Evolutionary conservation across 2,113 vertebrate genomes (phyloP).

Genomic region (Crocuta crocuta): DNA sequence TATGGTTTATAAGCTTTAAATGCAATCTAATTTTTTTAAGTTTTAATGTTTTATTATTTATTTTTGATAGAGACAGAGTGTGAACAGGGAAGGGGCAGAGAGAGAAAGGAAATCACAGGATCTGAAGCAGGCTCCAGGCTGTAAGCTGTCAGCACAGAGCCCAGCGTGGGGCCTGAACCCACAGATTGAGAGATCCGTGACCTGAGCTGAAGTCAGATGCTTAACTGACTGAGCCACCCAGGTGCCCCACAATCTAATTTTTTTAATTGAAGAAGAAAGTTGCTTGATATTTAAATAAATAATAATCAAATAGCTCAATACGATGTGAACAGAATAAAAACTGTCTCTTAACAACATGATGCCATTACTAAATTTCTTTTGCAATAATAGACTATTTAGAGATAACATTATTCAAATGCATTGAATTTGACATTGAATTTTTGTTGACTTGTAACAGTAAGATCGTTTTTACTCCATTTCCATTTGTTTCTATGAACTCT

Average conservation of each 20-base stretch:
- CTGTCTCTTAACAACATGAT: not conserved
- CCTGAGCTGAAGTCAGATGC: too few species aligned
- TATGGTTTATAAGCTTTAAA: slow-evolving; percentile 18
- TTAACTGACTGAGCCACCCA: too few species aligned
- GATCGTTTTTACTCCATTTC: slow-evolving; percentile 42
- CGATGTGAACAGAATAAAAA: slow-evolving; percentile 33
- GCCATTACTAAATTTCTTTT: not conserved
- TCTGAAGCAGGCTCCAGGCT: too few species aligned
- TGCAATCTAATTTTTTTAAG: not conserved
- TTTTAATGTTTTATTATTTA: too few species aligned
- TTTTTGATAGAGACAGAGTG: too few species aligned
- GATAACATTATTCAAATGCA: slow-evolving; percentile 35
- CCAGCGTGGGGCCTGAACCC: too few species aligned
- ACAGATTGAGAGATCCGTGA: too few species aligned
- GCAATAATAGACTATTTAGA: not conserved
- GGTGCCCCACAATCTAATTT: too few species aligned
- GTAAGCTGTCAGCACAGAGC: too few species aligned
- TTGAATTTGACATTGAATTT: slow-evolving; percentile 36
- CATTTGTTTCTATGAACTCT: slow-evolving; percentile 47
- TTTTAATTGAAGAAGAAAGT: not conserved
- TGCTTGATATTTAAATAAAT: slow-evolving; percentile 45
- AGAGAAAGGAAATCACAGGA: too few species aligned
- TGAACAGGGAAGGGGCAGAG: too few species aligned
- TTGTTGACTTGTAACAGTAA: slow-evolving; percentile 28
- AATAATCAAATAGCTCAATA: slow-evolving; percentile 13